Evolutionary conservation across 2,888 invertebrate genomes (phyloP), one percentile per base, ranked within the genome.

Genomic region (Pecten maximus): DNA sequence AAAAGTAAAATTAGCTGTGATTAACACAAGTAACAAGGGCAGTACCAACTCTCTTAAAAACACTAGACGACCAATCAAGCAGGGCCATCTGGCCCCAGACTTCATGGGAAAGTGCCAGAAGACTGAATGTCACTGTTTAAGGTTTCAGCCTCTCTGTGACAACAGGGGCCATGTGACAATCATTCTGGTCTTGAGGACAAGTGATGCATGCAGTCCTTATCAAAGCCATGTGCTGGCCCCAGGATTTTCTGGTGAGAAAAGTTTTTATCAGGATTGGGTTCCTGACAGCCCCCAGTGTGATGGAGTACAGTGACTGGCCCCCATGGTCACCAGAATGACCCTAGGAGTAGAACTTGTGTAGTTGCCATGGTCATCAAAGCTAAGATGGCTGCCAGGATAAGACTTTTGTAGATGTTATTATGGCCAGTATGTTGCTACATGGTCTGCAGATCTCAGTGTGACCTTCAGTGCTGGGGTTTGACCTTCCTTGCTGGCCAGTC

Each of bases 131-230:
- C 74, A 74, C 74, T 74, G 74, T 74, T 74, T 74, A 74, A 28
- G 35, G 74, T 74, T 74, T 74, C 74, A 74, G 74, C 74, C 35
- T 74, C 74, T 74, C 74, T 74, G 74, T 74, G 74, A 74, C 89
- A 87, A 89, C 88, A 91, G 74, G 35, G 87, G 91, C 90, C 91
- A 91, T 91, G 90, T 91, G 91, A 74, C 74, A 74, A 74, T 88
- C 40, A 88, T 40, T 88, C n/a, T 28, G 40, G 44, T 88, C 44
- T 88, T 88, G 88, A 88, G 48, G 88, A 88, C 88, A 40, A 48
- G 48, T 88, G 44, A 88, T 88, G 88, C 88, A 88, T 88, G 40
- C 44, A 88, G 88, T 74, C 88, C 88, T 88, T 88, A 88, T 88
- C 88, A 88, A 88, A 88, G 88, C 88, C 88, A 88, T 88, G 88